Evolutionary conservation across 2,888 invertebrate genomes (phyloP).

Genomic region (Lutraria lutraria): DNA sequence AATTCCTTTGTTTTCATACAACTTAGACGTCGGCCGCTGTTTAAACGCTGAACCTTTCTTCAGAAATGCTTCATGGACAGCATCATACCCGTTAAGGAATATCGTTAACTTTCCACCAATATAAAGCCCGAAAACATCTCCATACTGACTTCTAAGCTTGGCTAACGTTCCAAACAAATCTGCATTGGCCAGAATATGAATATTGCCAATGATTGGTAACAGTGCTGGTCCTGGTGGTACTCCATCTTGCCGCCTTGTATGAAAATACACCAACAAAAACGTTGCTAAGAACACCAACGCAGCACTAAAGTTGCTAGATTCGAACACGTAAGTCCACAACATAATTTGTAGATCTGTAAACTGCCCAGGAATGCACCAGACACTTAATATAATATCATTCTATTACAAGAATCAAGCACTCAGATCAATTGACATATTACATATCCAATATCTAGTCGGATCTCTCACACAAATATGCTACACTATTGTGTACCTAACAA

Average conservation of each 20-base stretch:
- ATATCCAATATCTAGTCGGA: too few relatives aligned
- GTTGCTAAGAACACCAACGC: conserved; percentile 43
- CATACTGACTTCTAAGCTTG: conserved; percentile 41
- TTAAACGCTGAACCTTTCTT: conserved; percentile 54
- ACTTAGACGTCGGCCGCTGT: conserved; percentile 26
- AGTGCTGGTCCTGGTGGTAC: conserved; percentile 53
- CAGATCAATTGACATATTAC: too few relatives aligned
- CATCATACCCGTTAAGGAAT: conserved; percentile 56
- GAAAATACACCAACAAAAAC: conserved; percentile 37
- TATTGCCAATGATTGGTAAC: conserved; percentile 60
- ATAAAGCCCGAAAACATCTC: conserved; percentile 57
- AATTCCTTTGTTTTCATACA: conserved; percentile 30
- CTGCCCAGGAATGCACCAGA: not conserved
- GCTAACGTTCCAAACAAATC: conserved; percentile 32
- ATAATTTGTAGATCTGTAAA: not conserved
- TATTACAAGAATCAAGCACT: too few relatives aligned
- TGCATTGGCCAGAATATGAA: conserved; percentile 33
- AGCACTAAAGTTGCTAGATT: conserved; percentile 23
- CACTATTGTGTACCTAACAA: too few relatives aligned
- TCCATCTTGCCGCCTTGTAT: conserved; percentile 36
- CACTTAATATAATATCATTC: too few relatives aligned
- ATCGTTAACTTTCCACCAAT: conserved; percentile 52
- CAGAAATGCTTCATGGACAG: conserved; percentile 53
- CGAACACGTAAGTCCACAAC: not conserved
- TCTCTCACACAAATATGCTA: too few relatives aligned